Evolutionary conservation across 30 jellyfish, hydroid and myxozoan species (phyloP).

Genomic region (Catostylus mosaicus): DNA sequence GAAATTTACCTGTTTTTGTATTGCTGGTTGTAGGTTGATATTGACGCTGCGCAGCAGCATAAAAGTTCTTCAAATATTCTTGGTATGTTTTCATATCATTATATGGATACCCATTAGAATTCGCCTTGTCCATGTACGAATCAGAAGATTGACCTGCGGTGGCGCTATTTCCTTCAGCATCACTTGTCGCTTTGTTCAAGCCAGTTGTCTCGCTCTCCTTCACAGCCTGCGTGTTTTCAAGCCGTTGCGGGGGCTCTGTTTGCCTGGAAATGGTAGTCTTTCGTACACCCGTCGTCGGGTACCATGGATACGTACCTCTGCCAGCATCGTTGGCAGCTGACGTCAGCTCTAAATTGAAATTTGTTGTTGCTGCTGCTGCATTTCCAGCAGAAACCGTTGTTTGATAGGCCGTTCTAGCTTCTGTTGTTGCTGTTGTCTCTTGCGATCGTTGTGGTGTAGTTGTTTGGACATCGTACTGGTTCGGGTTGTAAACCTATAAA

Average conservation of each 20-base stretch:
- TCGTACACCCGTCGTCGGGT: slow-evolving; percentile 42
- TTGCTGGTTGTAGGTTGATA: slow-evolving; percentile 19
- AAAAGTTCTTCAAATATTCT: slow-evolving; percentile 42
- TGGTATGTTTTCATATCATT: slow-evolving; percentile 39
- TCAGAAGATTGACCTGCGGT: not conserved
- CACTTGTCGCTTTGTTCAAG: not conserved
- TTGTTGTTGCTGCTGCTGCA: slow-evolving; percentile 10
- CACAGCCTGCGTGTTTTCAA: not conserved
- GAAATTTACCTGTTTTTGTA: slow-evolving; percentile 8
- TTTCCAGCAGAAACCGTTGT: slow-evolving; percentile 8
- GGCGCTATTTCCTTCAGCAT: not conserved
- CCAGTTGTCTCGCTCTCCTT: not conserved
- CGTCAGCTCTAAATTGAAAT: slow-evolving; percentile 8
- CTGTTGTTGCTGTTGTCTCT: slow-evolving; percentile 41
- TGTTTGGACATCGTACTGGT: slow-evolving; percentile 12
- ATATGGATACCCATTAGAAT: slow-evolving; percentile 53
- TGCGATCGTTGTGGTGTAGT: slow-evolving; percentile 12
- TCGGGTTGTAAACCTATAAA: slow-evolving; percentile 49
- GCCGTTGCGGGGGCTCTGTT: not conserved
- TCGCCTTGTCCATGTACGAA: not conserved
- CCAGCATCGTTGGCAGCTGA: slow-evolving; percentile 10
- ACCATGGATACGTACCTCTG: not conserved
- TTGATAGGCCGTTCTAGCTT: not conserved
- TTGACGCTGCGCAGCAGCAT: slow-evolving; percentile 16
- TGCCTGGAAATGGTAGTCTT: slow-evolving; percentile 24